Base-by-base conservation (phyloP, 2,113 vertebrate genomes). In the Lichenostomus cassidix region DNA sequence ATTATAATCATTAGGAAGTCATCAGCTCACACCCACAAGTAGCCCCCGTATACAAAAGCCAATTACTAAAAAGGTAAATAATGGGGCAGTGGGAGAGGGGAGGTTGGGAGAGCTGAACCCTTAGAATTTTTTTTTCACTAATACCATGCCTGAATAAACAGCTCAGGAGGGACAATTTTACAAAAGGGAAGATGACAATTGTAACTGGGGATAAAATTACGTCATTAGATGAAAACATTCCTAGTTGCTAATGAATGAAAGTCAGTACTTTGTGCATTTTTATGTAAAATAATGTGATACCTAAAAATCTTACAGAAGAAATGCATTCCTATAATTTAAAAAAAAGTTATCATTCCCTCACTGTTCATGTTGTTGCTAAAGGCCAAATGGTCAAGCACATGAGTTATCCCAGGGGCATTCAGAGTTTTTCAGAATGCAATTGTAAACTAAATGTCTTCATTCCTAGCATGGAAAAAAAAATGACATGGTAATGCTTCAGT, bases 41-140 rank as follows among this genome's bases (percentile, higher is more conserved):
- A 67, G 12, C 11, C 22, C 10, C 8, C 25, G 37, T 5, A 37
- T 21, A 24, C 12, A 87, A 62, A 75, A 53, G 2, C 2, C 22
- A 35, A 5, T 49, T 71, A 22, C 5, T 25, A 56, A 7, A 50
- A 70, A 62, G 10, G 46, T 24, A 59, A 4, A 27, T 28, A 52
- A 47, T 33, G 39, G 9, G 7, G 35, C 15, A 20, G 11, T 7
- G 7, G 4, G 2, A 22, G 12, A 17, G 1, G 9, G 7, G 2
- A 25, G 9, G 4, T 7, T 16, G 15, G 15, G 14, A 47, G 21
- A 79, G 17, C 7, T 33, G 29, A 71, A 41, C 2, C 1, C 11
- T 71, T 39, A 13, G 7, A 24, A 19, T 5, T 68, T n/a, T 81
- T 73, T 31, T 49, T 67, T 31, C 1, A 0, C 16, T 77, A 42